phyloP scores from a whole-genome alignment of 2,888 invertebrate species.

The Lampropteryx suffumata region DNA sequence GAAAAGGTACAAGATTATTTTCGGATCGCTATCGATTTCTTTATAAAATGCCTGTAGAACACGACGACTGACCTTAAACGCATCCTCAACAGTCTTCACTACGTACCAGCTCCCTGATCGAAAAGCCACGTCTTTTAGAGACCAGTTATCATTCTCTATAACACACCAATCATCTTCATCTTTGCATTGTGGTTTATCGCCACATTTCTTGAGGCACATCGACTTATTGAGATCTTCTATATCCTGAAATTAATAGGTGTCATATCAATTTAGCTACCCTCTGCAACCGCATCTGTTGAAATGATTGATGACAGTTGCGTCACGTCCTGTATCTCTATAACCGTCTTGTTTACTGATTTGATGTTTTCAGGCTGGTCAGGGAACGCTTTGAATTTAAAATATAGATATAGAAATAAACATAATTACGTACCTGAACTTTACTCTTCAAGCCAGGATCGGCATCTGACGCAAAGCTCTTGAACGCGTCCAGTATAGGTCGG shows the following conservation, averaged over 20 bases:
- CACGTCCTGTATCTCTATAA: too few relatives aligned
- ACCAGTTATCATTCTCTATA: constrained; percentile 44
- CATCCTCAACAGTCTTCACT: constrained; percentile 77
- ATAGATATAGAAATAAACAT: too few relatives aligned
- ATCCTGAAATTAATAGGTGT: constrained; percentile 50
- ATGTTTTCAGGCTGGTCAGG: too few relatives aligned
- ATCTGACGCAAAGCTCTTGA: constrained; percentile 88
- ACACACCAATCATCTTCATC: constrained; percentile 61
- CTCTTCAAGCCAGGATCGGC: constrained; percentile 71
- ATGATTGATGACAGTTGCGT: too few relatives aligned
- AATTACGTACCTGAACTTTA: constrained; percentile 36
- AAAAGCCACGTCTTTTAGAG: constrained; percentile 54
- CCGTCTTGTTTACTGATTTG: too few relatives aligned
- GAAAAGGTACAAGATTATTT: constrained; percentile 14
- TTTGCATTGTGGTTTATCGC: constrained; percentile 36
- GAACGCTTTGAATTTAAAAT: too few relatives aligned
- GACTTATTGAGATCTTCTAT: constrained; percentile 66
- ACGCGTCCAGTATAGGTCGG: constrained; percentile 89
- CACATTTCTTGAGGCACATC: constrained; percentile 49
- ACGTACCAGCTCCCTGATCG: constrained; percentile 80
- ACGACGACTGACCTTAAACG: constrained; percentile 77
- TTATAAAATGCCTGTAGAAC: too few relatives aligned
- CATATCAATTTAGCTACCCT: too few relatives aligned
- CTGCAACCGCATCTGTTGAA: too few relatives aligned
- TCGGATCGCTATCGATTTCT: too few relatives aligned